These are phyloP conservation scores for Protodeltote pygarga DNA, from an alignment of 2,888 invertebrate genomes.

Conservation along the genomic window DNA sequence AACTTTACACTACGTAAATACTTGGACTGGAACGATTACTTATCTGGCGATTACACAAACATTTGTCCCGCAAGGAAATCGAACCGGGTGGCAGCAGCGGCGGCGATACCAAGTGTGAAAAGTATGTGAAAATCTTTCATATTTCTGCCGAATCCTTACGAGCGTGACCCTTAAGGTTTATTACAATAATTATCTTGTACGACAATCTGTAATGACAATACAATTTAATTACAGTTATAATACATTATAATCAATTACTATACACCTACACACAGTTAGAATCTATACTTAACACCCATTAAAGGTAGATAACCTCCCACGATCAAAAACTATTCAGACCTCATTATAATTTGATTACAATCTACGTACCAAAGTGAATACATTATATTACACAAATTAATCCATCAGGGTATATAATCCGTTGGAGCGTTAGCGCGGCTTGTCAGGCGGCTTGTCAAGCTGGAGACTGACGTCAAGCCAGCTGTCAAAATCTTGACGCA, in stretches of 20 bases:
- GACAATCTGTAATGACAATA: constrained; percentile 18
- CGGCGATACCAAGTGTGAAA: no score
- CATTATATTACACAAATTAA: constrained; percentile 73
- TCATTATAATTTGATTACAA: constrained; percentile 67
- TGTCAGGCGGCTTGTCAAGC: constrained; percentile 72
- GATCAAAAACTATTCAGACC: constrained; percentile 41
- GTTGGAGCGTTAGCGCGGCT: constrained; percentile 65
- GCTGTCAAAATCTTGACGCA: constrained; percentile 83
- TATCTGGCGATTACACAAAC: no score
- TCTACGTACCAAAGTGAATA: constrained; percentile 52
- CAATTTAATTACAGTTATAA: constrained; percentile 13
- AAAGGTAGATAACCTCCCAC: constrained; percentile 37
- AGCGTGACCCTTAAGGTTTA: no score
- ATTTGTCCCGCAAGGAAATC: no score
- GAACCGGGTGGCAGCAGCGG: no score
- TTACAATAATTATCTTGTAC: no score
- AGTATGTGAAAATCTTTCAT: no score
- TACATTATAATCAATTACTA: constrained; percentile 30
- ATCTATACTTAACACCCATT: constrained; percentile 30
- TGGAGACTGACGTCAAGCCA: constrained; percentile 63
- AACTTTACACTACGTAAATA: no score
- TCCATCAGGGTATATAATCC: constrained; percentile 82
- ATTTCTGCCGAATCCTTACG: no score
- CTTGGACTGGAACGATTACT: no score
- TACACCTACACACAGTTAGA: constrained; percentile 23